Conservation (phyloP, 2,113 vertebrate species). For the Alethe diademata region DNA sequence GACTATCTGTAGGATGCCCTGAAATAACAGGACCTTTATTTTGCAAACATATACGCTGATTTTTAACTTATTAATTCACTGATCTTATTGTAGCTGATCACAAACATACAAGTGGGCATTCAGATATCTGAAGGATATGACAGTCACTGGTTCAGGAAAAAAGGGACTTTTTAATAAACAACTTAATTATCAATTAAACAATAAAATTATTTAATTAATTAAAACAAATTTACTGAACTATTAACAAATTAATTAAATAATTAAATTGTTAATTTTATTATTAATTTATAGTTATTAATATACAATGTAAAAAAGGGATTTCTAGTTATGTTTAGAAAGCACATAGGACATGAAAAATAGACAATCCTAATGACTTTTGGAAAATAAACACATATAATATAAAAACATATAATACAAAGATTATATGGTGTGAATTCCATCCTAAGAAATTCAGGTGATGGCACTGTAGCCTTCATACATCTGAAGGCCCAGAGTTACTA, state of each 20-base stretch:
- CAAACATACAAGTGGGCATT: neutral
- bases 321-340: neutral
- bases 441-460: no score
- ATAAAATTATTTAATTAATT: neutral
- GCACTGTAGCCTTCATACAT: neutral
- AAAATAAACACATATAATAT: neutral
- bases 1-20: no score
- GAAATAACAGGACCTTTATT: no score
- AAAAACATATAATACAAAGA: neutral
- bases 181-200: neutral
- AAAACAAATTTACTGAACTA: neutral
- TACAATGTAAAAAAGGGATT: neutral
- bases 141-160: neutral
- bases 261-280: no score
- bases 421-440: neutral
- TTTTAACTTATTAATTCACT: no score
- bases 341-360: neutral
- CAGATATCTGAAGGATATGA: neutral
- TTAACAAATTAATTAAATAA: neutral
- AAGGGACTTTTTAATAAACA: rapidly evolving
- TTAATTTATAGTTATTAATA: no score
- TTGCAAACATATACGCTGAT: no score
- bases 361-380: neutral
- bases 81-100: neutral
- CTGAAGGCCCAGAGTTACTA: neutral